Evolutionary conservation across 2,797 vertebrate genomes (phyloP).

Genomic region (Parauchenoglanis ngamensis): DNA sequence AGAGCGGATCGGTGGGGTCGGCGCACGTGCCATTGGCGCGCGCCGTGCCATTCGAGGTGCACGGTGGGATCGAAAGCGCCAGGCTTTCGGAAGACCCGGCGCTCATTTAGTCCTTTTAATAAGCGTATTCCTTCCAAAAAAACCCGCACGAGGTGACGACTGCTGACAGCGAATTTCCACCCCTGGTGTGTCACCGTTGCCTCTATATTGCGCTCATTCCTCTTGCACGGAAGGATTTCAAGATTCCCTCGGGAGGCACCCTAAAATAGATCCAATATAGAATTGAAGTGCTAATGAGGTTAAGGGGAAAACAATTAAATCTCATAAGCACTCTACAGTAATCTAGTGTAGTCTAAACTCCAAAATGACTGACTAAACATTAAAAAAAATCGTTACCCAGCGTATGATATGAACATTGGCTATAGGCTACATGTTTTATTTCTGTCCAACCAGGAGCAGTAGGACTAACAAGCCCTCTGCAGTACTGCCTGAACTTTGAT

Average conservation of each 20-base stretch:
- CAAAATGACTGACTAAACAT: neutral
- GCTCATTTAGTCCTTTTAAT: constrained; percentile 81
- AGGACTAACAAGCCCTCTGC: constrained; percentile 16
- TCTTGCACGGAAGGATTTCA: constrained; percentile 37
- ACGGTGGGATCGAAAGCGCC: constrained; percentile 81
- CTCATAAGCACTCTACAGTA: neutral
- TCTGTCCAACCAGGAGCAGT: neutral
- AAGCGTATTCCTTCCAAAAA: constrained; percentile 48
- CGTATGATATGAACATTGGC: neutral
- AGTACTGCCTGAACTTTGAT: constrained; percentile 19
- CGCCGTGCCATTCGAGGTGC: constrained; percentile 80
- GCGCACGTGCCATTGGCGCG: constrained; percentile 74
- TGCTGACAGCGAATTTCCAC: constrained; percentile 42
- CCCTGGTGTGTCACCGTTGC: constrained; percentile 32
- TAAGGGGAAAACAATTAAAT: constrained; percentile 19
- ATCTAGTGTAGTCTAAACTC: neutral
- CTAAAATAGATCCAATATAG: constrained; percentile 56
- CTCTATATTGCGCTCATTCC: constrained; percentile 57
- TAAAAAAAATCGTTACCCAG: neutral
- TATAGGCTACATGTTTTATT: neutral
- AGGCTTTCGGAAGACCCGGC: constrained; percentile 81
- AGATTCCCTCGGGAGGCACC: constrained; percentile 55
- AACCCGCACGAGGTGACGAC: constrained; percentile 30
- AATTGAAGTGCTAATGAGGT: constrained; percentile 37
- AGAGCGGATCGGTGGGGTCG: constrained; percentile 81